phyloP scores from a whole-genome alignment of 2,113 vertebrate genomes.

The Hystrix brachyura region DNA sequence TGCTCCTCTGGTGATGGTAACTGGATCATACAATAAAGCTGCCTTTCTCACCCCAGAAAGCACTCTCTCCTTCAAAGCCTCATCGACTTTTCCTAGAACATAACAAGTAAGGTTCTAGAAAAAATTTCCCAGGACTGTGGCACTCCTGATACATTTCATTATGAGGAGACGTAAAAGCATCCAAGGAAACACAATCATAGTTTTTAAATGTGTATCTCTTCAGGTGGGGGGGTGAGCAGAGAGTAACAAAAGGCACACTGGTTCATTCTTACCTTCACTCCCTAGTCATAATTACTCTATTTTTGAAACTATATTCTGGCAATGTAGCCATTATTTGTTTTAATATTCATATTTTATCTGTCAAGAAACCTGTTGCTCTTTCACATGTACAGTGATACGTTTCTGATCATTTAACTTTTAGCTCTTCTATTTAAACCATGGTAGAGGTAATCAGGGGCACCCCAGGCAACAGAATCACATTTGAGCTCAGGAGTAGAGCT shows the following conservation, averaged over 20 bases:
- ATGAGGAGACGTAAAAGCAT: neutral
- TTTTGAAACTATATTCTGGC: constrained; percentile 2
- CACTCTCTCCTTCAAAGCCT: neutral
- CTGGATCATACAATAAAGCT: neutral
- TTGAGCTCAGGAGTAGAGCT: neutral
- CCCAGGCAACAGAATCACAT: neutral
- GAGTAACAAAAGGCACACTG: neutral
- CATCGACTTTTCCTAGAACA: neutral
- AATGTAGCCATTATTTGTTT: neutral
- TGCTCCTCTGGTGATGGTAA: neutral
- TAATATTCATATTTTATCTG: neutral
- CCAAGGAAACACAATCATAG: neutral
- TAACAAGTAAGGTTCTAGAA: neutral
- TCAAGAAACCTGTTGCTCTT: neutral
- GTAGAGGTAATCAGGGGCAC: neutral
- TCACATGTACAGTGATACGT: neutral
- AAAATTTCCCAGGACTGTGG: neutral
- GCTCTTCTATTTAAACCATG: neutral
- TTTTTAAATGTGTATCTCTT: constrained; percentile 4
- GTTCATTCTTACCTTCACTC: neutral
- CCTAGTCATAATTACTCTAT: neutral
- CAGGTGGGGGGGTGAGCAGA: neutral
- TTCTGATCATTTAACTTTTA: neutral
- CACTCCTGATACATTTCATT: neutral
- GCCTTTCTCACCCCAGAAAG: neutral